Percentiles rank a stretch among this genome's conserved stretches.
These are phyloP conservation scores for Pelochelys cantorii DNA, from an alignment of 2,797 vertebrate species.

Conservation along the genomic window DNA sequence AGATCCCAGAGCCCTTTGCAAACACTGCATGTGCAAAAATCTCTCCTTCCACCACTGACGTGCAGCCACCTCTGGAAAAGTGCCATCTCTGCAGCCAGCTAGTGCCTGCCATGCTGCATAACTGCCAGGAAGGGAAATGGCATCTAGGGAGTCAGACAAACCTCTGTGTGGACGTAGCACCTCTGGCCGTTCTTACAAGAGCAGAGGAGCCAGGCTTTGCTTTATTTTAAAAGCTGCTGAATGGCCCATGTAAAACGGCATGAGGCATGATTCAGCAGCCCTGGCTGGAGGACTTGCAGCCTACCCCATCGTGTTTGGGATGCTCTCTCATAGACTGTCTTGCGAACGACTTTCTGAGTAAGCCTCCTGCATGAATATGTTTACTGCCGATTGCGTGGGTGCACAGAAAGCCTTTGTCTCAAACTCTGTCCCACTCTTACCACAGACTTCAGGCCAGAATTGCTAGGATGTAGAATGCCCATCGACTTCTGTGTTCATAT, in stretches of 20 bases:
- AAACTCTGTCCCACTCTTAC: constrained; percentile 32
- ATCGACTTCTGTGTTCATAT: constrained; percentile 46
- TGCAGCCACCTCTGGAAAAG: fast-evolving
- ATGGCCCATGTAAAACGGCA: neutral
- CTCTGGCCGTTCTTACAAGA: constrained; percentile 14
- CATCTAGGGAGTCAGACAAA: neutral
- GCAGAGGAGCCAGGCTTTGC: neutral
- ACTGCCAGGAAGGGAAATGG: neutral
- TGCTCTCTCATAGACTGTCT: neutral
- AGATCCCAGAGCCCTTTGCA: fast-evolving
- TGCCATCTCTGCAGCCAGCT: fast-evolving
- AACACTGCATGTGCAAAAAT: fast-evolving
- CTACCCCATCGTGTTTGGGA: neutral
- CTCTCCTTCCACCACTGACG: fast-evolving
- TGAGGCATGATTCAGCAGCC: neutral
- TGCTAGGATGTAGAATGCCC: constrained; percentile 55
- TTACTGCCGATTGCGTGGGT: neutral
- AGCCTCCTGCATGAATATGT: neutral
- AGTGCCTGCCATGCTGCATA: neutral
- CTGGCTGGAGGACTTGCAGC: neutral
- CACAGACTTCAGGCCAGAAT: neutral
- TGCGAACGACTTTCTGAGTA: neutral
- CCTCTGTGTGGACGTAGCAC: neutral
- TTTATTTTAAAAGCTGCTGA: neutral
- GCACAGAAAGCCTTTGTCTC: constrained; percentile 44